These are phyloP conservation scores for Drosophila burlai DNA, from an alignment of 1,140 invertebrate species.

Conservation along the genomic window DNA sequence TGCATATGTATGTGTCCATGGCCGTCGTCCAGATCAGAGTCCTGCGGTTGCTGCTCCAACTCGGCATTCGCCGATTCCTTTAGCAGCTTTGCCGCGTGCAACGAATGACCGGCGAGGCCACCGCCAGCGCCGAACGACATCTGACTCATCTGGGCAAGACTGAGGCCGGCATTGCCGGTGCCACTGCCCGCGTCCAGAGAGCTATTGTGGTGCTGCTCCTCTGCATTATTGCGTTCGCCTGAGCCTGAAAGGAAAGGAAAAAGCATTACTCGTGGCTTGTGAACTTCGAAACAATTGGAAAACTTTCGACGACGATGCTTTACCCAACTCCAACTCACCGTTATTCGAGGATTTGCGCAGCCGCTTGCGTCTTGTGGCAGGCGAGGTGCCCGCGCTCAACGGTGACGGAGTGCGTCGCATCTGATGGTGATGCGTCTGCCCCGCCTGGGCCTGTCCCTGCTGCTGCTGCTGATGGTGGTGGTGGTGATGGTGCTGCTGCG, in stretches of 20 bases:
- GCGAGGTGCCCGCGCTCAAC: constrained; percentile 78
- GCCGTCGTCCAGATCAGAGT: constrained; percentile 80
- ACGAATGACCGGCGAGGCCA: constrained; percentile 68
- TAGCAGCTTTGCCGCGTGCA: constrained; percentile 78
- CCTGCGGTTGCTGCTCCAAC: constrained; percentile 78
- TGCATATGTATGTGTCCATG: constrained; percentile 84
- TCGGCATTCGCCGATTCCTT: constrained; percentile 78
- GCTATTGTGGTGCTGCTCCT: constrained; percentile 86
- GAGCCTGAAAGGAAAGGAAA: constrained; percentile 85
- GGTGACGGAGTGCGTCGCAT: constrained; percentile 81
- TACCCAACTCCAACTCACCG: constrained; percentile 79
- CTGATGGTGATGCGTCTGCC: constrained; percentile 78
- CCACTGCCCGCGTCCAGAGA: constrained; percentile 71
- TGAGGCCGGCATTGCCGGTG: constrained; percentile 70
- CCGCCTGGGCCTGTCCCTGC: constrained; percentile 71
- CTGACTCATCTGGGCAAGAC: constrained; percentile 81
- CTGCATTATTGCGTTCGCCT: constrained; percentile 85
- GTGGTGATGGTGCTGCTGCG: constrained; percentile 75
- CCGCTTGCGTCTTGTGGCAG: constrained; percentile 87
- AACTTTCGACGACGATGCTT: constrained; percentile 62
- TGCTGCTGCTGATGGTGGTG: constrained; percentile 62
- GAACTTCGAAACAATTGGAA: not conserved
- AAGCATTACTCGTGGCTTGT: constrained; percentile 1
- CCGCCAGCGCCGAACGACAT: constrained; percentile 75
- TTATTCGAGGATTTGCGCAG: constrained; percentile 89